These are phyloP conservation scores for Erythrocercus mccallii DNA, from an alignment of 2,113 vertebrate genomes.

Conservation along the genomic window DNA sequence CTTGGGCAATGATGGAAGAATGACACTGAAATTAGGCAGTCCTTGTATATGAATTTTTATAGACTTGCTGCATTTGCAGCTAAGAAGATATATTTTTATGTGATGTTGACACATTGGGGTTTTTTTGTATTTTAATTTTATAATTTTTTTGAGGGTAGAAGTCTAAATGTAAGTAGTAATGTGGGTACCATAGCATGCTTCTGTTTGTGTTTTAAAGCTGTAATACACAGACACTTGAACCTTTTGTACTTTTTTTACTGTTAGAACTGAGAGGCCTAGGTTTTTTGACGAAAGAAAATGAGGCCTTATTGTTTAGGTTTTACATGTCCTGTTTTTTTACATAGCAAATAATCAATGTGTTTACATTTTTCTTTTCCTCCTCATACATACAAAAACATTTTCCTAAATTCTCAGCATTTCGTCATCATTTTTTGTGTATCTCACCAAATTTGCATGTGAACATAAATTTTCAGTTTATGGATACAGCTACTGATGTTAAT, in stretches of 20 bases:
- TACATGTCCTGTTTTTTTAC: background rate
- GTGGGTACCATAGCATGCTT: background rate
- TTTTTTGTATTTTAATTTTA: slow-evolving; percentile 30
- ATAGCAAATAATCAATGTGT: background rate
- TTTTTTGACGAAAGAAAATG: background rate
- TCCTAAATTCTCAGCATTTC: background rate
- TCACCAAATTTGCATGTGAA: background rate
- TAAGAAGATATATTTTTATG: slow-evolving; percentile 45
- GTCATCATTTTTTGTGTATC: background rate
- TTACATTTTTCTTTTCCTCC: background rate
- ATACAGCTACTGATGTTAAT: background rate
- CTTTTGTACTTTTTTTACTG: slow-evolving; percentile 13
- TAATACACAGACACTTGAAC: background rate
- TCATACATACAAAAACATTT: background rate
- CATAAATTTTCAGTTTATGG: background rate
- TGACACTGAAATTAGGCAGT: background rate
- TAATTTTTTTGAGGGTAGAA: slow-evolving; percentile 3
- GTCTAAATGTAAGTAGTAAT: background rate
- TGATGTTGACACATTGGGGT: background rate
- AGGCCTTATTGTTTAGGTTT: background rate
- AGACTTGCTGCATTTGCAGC: background rate
- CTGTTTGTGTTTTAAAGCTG: background rate
- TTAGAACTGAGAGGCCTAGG: background rate
- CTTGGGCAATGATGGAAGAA: slow-evolving; percentile 90
- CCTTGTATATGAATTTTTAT: slow-evolving; percentile 26